Evolutionary conservation across 2,888 invertebrate genomes (phyloP).

Genomic region (Phalangium opilio): DNA sequence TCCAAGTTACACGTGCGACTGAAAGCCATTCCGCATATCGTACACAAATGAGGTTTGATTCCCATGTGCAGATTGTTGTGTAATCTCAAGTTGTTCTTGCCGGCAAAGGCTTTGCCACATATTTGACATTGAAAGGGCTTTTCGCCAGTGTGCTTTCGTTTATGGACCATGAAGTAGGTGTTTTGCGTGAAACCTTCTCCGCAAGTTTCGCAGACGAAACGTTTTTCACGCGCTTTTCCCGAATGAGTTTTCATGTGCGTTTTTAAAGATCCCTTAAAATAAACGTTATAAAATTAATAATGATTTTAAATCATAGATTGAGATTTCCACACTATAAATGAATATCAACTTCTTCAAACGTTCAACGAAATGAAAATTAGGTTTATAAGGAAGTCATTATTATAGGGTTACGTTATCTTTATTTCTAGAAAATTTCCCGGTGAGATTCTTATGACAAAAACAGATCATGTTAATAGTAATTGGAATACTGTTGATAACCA

Average conservation of each 20-base stretch:
- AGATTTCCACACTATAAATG: too few relatives aligned
- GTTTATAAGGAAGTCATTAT: too few relatives aligned
- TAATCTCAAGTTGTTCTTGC: constrained; percentile 12
- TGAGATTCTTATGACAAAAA: too few relatives aligned
- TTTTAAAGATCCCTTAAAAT: too few relatives aligned
- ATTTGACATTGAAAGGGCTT: constrained; percentile 1
- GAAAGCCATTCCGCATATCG: constrained; percentile 55
- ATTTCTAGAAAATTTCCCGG: too few relatives aligned
- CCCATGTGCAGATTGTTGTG: constrained; percentile 44
- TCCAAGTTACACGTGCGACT: background rate
- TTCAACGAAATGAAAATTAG: too few relatives aligned
- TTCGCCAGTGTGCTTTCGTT: constrained; percentile 1
- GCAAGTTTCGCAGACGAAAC: constrained; percentile 5
- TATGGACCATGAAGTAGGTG: background rate
- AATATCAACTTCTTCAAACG: too few relatives aligned
- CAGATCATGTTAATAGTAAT: too few relatives aligned
- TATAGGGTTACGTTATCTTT: too few relatives aligned
- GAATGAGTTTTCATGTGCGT: constrained; percentile 1
- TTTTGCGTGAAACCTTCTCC: background rate
- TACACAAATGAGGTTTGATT: constrained; percentile 51
- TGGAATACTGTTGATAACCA: too few relatives aligned
- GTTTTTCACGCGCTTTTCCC: constrained; percentile 11
- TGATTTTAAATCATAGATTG: too few relatives aligned
- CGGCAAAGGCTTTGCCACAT: constrained; percentile 1
- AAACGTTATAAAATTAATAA: too few relatives aligned